Conservation (phyloP, 2,888 invertebrate genomes). For the Drosophila melanosoma region DNA sequence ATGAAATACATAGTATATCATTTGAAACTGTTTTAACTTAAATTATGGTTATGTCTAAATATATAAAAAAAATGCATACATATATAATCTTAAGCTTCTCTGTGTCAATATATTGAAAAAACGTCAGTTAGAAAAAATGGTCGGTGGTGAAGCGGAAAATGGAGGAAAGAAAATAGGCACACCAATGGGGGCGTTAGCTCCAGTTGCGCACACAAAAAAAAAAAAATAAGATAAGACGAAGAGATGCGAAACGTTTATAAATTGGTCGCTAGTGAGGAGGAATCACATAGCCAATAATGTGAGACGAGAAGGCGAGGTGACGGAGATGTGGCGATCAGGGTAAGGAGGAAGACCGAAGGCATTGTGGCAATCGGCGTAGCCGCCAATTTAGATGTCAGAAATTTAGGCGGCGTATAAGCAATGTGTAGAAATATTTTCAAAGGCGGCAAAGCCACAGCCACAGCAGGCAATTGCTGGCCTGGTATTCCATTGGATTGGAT, state of each 20-base stretch:
- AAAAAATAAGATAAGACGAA: conserved; percentile 63
- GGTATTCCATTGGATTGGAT: conserved; percentile 10
- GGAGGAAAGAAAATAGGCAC: conserved; percentile 17
- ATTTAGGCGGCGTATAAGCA: conserved; percentile 49
- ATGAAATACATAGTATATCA: neutral
- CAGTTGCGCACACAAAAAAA: conserved; percentile 20
- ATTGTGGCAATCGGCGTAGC: conserved; percentile 45
- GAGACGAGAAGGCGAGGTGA: neutral
- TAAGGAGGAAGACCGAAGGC: neutral
- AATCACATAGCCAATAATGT: conserved; percentile 68
- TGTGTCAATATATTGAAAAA: neutral
- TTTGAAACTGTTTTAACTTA: neutral
- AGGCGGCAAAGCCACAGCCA: conserved; percentile 9
- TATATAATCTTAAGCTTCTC: neutral
- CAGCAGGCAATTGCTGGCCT: conserved; percentile 14
- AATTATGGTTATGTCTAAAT: no score
- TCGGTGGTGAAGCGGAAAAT: no score
- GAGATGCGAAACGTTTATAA: conserved; percentile 73
- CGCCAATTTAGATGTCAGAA: conserved; percentile 72
- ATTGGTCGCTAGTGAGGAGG: conserved; percentile 73
- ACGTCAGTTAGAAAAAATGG: neutral
- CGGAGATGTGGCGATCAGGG: neutral
- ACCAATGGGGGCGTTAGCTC: conserved; percentile 47
- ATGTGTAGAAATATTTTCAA: conserved; percentile 69
- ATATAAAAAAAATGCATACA: no score